Percentiles rank a stretch among this genome's conserved stretches.
These are phyloP conservation scores for Cephus sareptanus DNA, from an alignment of 2,888 invertebrate species.

Conservation along the genomic window DNA sequence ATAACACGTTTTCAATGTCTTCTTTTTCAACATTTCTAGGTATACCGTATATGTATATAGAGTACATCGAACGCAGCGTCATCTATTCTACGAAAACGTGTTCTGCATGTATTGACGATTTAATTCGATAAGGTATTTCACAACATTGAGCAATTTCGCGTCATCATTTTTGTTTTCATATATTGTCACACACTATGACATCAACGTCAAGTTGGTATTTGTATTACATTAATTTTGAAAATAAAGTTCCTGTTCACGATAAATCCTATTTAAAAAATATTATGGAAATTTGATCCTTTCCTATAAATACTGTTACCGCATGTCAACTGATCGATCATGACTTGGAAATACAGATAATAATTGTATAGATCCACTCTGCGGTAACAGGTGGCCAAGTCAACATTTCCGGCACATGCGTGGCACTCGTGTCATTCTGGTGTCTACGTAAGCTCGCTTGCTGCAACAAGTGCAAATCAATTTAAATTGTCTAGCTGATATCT, in stretches of 20 bases:
- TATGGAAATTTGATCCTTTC: background rate
- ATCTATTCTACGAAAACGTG: background rate
- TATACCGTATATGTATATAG: background rate
- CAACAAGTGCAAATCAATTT: conserved; percentile 22
- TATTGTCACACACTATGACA: background rate
- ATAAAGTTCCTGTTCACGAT: background rate
- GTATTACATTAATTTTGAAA: background rate
- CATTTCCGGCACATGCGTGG: background rate
- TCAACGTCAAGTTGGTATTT: background rate
- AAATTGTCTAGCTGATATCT: background rate
- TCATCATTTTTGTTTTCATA: background rate
- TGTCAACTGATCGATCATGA: background rate
- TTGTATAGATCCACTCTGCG: background rate
- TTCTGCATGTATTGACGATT: background rate
- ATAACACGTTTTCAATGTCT: background rate
- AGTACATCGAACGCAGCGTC: background rate
- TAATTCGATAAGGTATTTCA: background rate
- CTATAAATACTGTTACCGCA: background rate
- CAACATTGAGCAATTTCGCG: background rate
- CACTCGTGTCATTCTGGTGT: background rate
- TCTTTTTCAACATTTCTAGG: background rate
- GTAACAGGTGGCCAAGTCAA: conserved; percentile 5
- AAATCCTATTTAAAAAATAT: background rate
- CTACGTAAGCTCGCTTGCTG: background rate
- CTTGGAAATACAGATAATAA: background rate